Percentiles rank a stretch among this genome's conserved stretches.
Conservation (phyloP, 2,797 vertebrate species). For the Moxostoma hubbsi region DNA sequence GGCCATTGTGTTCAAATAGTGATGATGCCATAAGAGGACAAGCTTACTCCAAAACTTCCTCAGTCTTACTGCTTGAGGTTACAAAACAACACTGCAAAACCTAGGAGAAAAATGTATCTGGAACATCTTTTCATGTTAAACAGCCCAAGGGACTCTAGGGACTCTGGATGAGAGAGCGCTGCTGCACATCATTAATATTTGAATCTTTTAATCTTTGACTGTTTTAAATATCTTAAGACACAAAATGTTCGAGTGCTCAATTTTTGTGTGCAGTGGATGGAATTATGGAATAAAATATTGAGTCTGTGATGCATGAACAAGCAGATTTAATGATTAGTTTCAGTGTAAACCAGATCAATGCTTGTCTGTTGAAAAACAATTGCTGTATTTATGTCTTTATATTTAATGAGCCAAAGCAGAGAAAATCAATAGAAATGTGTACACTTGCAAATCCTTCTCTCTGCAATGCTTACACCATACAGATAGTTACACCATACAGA, state of each 20-base stretch:
- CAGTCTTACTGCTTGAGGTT: neutral
- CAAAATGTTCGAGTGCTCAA: neutral
- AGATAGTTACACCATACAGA: neutral
- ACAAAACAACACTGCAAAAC: neutral
- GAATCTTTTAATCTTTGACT: conserved; percentile 13
- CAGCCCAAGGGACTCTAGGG: neutral
- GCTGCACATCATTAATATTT: neutral
- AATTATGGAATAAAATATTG: neutral
- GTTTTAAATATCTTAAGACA: conserved; percentile 14
- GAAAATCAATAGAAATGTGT: conserved; percentile 4
- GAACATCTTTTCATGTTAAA: conserved; percentile 22
- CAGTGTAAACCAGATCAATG: neutral
- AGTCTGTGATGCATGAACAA: neutral
- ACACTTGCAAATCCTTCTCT: conserved; percentile 10
- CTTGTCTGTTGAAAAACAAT: neutral
- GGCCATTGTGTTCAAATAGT: neutral
- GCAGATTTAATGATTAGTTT: neutral
- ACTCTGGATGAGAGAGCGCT: conserved; percentile 6
- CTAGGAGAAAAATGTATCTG: neutral
- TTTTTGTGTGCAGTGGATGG: neutral
- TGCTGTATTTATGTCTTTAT: neutral
- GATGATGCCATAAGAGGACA: conserved; percentile 6
- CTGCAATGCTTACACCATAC: conserved; percentile 2
- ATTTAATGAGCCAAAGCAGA: conserved; percentile 7
- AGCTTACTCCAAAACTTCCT: conserved; percentile 9